Conservation (phyloP, 2,797 vertebrate genomes). For the Betta splendens region DNA sequence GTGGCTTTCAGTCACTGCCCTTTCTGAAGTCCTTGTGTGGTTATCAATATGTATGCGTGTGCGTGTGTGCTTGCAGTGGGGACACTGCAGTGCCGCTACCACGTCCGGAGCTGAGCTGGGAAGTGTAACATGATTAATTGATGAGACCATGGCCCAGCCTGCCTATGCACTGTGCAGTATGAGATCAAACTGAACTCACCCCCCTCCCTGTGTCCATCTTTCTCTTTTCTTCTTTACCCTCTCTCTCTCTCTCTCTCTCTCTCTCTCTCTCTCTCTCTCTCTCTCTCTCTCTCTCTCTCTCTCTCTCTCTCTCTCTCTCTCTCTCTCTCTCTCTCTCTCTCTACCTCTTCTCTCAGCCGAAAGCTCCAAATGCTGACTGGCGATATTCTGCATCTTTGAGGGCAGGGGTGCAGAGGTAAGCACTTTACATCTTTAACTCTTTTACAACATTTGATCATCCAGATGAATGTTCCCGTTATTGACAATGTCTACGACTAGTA, state of each 20-base stretch:
- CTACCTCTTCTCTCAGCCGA: constrained; percentile 84
- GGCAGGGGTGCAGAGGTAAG: constrained; percentile 96
- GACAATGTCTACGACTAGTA: not conserved
- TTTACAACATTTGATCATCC: constrained; percentile 51
- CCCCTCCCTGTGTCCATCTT: constrained; percentile 29
- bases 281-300: too few relatives aligned
- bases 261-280: constrained; percentile 54
- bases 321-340: constrained; percentile 12
- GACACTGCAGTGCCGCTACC: constrained; percentile 66
- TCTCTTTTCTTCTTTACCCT: too few relatives aligned
- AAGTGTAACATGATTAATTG: constrained; percentile 80
- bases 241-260: not conserved
- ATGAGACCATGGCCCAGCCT: constrained; percentile 71
- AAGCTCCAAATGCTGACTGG: constrained; percentile 98
- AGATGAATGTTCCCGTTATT: constrained; percentile 20
- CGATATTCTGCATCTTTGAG: constrained; percentile 97
- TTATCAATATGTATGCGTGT: constrained; percentile 24
- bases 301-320: constrained; percentile 16
- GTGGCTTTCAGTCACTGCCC: constrained; percentile 41
- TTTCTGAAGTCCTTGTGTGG: constrained; percentile 44
- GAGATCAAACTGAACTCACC: constrained; percentile 78
- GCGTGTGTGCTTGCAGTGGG: constrained; percentile 23
- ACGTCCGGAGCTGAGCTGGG: constrained; percentile 66
- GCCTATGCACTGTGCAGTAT: constrained; percentile 66
- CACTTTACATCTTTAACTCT: constrained; percentile 63